A percentile compares a stretch with the other conserved stretches of the same genome.
These are phyloP conservation scores for Ladona fulva DNA, from an alignment of 1,140 invertebrate species.

Conservation along the genomic window DNA sequence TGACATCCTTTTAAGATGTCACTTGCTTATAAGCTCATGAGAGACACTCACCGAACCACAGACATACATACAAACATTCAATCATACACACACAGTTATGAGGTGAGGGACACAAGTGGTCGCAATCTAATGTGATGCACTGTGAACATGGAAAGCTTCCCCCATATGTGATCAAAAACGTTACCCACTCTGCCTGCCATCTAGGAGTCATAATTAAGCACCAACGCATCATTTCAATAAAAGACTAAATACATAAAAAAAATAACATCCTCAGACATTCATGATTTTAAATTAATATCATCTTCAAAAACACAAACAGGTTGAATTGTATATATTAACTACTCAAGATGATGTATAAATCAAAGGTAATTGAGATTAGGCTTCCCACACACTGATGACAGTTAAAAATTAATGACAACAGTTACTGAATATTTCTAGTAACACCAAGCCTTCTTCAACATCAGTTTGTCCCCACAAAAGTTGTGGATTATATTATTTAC, in stretches of 20 bases:
- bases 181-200: neutral
- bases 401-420: neutral
- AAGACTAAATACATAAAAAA: neutral
- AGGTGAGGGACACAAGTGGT: neutral
- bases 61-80: neutral
- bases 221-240: neutral
- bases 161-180: neutral
- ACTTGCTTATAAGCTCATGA: neutral
- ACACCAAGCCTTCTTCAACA: neutral
- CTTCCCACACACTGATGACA: neutral
- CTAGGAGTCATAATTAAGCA: constrained; percentile 1
- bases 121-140: constrained; percentile 4
- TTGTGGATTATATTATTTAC: neutral
- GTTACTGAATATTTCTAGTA: neutral
- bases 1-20: neutral
- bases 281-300: neutral
- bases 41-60: neutral
- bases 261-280: neutral
- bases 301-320: neutral
- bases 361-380: neutral
- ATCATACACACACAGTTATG: neutral
- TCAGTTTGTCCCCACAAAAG: neutral
- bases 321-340: neutral
- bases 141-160: constrained; percentile 8
- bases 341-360: neutral